phyloP scores from a whole-genome alignment of 2,888 invertebrate species.

The Zhuqinia jingwanae region DNA sequence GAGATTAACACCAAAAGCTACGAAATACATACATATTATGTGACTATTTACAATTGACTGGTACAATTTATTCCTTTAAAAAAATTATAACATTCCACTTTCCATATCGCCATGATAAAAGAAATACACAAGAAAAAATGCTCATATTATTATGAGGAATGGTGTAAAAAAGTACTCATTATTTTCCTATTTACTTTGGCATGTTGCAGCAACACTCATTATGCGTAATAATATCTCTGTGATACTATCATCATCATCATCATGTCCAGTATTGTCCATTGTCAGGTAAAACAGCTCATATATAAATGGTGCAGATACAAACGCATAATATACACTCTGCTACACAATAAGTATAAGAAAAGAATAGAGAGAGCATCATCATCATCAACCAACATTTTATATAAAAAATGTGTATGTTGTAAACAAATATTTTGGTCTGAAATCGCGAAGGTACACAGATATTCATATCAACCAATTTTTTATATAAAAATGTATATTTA shows the following conservation, averaged over 20 bases:
- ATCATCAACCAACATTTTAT: not conserved
- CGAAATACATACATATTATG: not conserved
- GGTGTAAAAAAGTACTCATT: not conserved
- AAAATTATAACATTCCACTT: too few relatives aligned
- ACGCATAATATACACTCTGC: slow-evolving; percentile 39
- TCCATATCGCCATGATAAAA: not conserved
- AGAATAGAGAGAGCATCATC: slow-evolving; percentile 13
- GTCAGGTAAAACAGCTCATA: too few relatives aligned
- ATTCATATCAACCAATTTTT: slow-evolving; percentile 20
- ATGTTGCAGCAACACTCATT: too few relatives aligned
- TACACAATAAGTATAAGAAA: too few relatives aligned
- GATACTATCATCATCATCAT: slow-evolving; percentile 1
- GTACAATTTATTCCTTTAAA: too few relatives aligned
- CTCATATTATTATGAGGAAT: too few relatives aligned
- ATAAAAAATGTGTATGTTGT: not conserved
- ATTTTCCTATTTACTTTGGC: too few relatives aligned
- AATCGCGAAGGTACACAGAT: slow-evolving; percentile 45
- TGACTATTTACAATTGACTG: too few relatives aligned
- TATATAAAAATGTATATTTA: too few relatives aligned
- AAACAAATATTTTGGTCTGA: slow-evolving; percentile 17
- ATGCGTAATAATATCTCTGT: not conserved
- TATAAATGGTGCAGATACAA: slow-evolving; percentile 54
- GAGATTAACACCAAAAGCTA: slow-evolving; percentile 31
- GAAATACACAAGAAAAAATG: too few relatives aligned
- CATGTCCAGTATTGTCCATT: too few relatives aligned